A percentile compares a stretch with the other conserved stretches of the same genome.
These are phyloP conservation scores for Patagioenas fasciata DNA, from an alignment of 2,113 vertebrate genomes.

Conservation along the genomic window DNA sequence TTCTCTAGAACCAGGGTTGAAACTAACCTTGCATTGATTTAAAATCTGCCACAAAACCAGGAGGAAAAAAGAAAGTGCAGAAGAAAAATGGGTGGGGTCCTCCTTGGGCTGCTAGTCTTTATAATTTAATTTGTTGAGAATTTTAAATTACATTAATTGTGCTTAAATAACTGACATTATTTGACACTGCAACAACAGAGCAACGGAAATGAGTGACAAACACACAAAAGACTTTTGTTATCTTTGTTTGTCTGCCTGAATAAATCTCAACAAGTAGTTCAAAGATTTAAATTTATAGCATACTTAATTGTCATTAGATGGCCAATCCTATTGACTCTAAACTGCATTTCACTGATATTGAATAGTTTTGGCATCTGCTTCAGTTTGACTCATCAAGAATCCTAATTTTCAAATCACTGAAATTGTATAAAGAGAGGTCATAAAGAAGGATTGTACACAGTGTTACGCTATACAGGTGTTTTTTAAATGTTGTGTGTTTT, in stretches of 20 bases:
- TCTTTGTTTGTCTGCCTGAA: conserved; percentile 89
- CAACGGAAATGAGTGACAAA: conserved; percentile 83
- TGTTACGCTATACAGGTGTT: neutral
- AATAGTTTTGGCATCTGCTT: conserved; percentile 71
- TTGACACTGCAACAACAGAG: conserved; percentile 84
- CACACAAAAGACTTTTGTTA: conserved; percentile 87
- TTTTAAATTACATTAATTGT: conserved; percentile 89
- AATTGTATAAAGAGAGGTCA: conserved; percentile 59
- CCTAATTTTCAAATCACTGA: conserved; percentile 65
- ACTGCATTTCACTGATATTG: conserved; percentile 72
- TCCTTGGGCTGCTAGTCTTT: conserved; percentile 79
- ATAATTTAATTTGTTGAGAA: conserved; percentile 87
- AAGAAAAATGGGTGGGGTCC: conserved; percentile 72
- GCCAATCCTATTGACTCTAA: conserved; percentile 74
- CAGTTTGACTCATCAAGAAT: conserved; percentile 64
- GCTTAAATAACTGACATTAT: conserved; percentile 88
- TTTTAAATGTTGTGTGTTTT: neutral
- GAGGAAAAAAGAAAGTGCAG: conserved; percentile 48
- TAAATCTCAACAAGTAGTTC: conserved; percentile 86
- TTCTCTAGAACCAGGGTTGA: conserved; percentile 51
- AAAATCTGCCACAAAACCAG: conserved; percentile 70
- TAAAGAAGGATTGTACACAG: conserved; percentile 26
- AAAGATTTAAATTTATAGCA: conserved; percentile 86
- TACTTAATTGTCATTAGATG: conserved; percentile 82
- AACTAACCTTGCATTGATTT: conserved; percentile 59